Evolutionary conservation across 2,113 vertebrate genomes (phyloP), one percentile per base, ranked within the genome.

Genomic region (Heteronetta atricapilla): DNA sequence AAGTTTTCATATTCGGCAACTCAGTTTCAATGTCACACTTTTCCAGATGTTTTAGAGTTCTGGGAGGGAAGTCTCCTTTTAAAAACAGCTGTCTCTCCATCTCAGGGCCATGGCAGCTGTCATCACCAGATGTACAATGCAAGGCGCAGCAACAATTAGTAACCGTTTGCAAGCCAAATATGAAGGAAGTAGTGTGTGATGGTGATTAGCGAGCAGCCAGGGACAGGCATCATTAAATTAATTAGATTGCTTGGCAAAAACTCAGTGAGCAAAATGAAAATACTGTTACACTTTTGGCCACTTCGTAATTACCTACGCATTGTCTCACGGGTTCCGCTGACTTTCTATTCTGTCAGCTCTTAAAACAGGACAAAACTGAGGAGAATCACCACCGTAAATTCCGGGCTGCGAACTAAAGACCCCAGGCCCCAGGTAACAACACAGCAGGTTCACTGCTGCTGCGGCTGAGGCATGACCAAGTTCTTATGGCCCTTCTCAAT

Each of bases 161-260:
- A 92, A 92, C 78, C 31, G 50, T 82, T 89, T 82, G 75, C 78
- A 80, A 95, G 89, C 84, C 87, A 95, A 88, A 95, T 77, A 79
- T 50, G 84, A 87, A 73, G 91, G 84, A 91, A 93, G 59, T 52
- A 70, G 82, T 28, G 53, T 73, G 26, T 0, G 0, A 31, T 66
- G 70, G 70, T 91, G 91, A 93, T 94, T 92, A 95, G 93, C 8
- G 66, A 91, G 81, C 74, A 92, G 81, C 16, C n/a, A 1, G 73
- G 77, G 74, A 82, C 29, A 53, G 70, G n/a, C 59, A 83, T 95
- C 91, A 77, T 95, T 95, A 96, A 83, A 88, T 80, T 90, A 89
- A 73, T 90, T 75, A 68, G 67, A 69, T 36, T 14, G 40, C 75
- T 72, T 96, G 91, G 89, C 82, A 95, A 91, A 93, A 88, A 23